A percentile compares a stretch with the other conserved stretches of the same genome.
phyloP scores from a whole-genome alignment of 2,888 invertebrate genomes.

The Melangyna quadrimaculata region DNA sequence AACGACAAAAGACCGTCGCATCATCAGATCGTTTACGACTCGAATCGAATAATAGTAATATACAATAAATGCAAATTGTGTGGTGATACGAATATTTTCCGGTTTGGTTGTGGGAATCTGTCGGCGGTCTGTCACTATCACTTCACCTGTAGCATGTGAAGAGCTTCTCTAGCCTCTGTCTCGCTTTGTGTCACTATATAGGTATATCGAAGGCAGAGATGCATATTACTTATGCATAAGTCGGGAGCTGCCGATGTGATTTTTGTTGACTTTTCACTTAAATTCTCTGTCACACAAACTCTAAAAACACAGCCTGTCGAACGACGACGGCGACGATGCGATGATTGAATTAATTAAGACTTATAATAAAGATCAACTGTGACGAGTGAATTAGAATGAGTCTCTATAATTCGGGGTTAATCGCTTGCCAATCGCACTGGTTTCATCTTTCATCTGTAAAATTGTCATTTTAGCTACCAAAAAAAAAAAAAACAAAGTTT shows the following conservation, averaged over 20 bases:
- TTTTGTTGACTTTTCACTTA: conserved; percentile 34
- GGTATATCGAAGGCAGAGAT: not conserved
- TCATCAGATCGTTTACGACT: conserved; percentile 32
- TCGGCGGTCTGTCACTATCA: conserved; percentile 52
- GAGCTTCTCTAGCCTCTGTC: conserved; percentile 23
- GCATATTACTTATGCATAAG: not conserved
- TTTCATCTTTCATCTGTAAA: conserved; percentile 63
- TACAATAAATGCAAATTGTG: conserved; percentile 65
- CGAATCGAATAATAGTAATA: conserved; percentile 6
- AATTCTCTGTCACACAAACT: conserved; percentile 11
- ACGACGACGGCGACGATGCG: not conserved
- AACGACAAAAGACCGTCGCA: conserved; percentile 8
- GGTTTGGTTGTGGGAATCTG: conserved; percentile 68
- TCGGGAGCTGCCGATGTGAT: conserved; percentile 10
- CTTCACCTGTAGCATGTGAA: conserved; percentile 26
- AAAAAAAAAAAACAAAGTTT: conserved; percentile 34
- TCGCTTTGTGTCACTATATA: not conserved
- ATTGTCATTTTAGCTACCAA: conserved; percentile 46
- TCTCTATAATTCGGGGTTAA: conserved; percentile 31
- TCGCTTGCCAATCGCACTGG: conserved; percentile 58
- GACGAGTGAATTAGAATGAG: conserved; percentile 62
- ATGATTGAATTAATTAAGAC: conserved; percentile 52
- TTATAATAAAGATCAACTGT: conserved; percentile 63
- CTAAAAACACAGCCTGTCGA: not conserved
- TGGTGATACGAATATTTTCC: conserved; percentile 71